Percentiles rank a stretch among this genome's conserved stretches.
These are phyloP conservation scores for Leptogaster cylindrica DNA, from an alignment of 2,888 invertebrate species.

Conservation along the genomic window DNA sequence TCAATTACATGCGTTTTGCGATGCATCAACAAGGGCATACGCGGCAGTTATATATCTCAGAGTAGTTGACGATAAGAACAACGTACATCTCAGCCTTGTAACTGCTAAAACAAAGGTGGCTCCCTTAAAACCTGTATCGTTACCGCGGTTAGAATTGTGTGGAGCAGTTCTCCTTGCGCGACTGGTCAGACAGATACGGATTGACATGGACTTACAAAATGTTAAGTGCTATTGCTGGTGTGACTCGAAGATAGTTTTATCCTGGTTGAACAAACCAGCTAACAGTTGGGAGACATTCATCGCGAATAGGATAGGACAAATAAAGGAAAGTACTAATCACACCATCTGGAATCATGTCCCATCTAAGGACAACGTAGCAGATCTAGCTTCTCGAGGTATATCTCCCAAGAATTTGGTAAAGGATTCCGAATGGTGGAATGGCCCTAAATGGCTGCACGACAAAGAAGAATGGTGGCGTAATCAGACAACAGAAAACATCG, in stretches of 20 bases:
- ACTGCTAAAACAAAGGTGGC: conserved; percentile 7
- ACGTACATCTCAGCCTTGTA: not conserved
- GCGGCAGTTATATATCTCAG: not conserved
- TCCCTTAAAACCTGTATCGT: conserved; percentile 45
- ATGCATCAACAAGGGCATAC: no score
- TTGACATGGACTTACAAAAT: no score
- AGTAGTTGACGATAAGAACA: not conserved
- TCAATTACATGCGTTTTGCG: no score
- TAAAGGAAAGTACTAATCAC: not conserved
- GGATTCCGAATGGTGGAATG: not conserved
- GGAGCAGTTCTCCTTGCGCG: conserved; percentile 11
- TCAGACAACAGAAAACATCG: not conserved
- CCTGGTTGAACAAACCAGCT: no score
- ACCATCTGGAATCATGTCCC: no score
- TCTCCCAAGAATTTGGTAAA: not conserved
- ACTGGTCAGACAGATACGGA: not conserved
- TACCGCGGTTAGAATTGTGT: conserved; percentile 49
- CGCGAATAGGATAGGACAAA: conserved; percentile 3
- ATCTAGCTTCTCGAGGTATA: not conserved
- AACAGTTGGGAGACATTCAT: not conserved
- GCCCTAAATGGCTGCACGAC: not conserved
- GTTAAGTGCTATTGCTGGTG: no score
- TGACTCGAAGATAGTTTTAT: no score
- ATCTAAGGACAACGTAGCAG: not conserved
- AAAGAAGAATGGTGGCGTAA: not conserved